Evolutionary conservation across 2,113 vertebrate genomes (phyloP).

Genomic region (Telmatochromis sp.): DNA sequence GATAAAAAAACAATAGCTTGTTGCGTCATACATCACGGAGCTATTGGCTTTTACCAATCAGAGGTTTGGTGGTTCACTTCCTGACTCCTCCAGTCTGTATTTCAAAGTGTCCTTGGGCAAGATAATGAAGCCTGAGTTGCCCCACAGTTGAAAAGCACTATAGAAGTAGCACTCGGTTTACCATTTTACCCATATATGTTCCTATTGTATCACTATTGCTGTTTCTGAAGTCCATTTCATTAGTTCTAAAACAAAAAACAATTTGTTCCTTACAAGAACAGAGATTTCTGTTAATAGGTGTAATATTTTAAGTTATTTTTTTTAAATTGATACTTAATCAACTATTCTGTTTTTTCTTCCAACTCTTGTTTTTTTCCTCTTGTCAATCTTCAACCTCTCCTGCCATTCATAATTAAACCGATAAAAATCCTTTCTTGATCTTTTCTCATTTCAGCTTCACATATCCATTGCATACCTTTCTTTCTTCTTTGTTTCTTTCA

Average conservation of each 20-base stretch:
- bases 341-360: neutral
- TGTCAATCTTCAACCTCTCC: neutral
- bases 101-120: neutral
- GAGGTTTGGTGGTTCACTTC: neutral
- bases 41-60: neutral
- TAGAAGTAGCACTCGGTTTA: neutral
- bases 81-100: neutral
- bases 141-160: neutral
- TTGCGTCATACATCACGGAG: fast-evolving
- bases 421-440: neutral
- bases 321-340: neutral
- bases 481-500: neutral
- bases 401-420: neutral
- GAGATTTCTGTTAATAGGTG: neutral
- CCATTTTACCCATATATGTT: neutral
- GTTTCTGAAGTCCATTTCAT: neutral
- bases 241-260: neutral
- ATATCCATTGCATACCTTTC: neutral
- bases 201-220: neutral
- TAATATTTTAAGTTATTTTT: neutral
- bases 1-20: neutral
- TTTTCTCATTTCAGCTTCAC: neutral
- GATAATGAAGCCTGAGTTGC: neutral
- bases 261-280: neutral
- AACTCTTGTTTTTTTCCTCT: neutral